Evolutionary conservation across 2,797 vertebrate genomes (phyloP).

Genomic region (Enteromius afrohamiltoni): DNA sequence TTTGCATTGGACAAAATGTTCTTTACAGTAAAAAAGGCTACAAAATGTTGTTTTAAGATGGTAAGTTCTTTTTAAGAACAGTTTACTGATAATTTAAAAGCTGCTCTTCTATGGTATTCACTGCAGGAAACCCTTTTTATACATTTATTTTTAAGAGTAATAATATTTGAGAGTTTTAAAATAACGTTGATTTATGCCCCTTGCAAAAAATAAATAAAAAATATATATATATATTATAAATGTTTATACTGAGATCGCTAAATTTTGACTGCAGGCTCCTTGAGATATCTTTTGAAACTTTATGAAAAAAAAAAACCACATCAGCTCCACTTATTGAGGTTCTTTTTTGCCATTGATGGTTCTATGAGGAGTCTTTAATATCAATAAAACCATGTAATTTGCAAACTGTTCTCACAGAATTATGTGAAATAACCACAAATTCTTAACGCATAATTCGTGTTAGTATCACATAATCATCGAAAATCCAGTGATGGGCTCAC

Average conservation of each 20-base stretch:
- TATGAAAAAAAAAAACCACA: neutral
- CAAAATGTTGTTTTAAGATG: neutral
- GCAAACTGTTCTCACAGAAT: too few species aligned
- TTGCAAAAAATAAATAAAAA: neutral
- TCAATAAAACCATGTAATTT: neutral
- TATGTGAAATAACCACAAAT: too few species aligned
- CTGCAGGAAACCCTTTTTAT: too few species aligned
- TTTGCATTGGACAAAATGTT: neutral
- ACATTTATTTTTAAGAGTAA: neutral
- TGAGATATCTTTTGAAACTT: neutral
- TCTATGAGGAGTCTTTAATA: neutral
- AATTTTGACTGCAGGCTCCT: neutral
- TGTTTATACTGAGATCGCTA: neutral
- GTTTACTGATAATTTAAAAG: neutral
- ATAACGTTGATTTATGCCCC: neutral
- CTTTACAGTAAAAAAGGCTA: neutral
- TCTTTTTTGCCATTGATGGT: neutral
- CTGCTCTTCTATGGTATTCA: neutral
- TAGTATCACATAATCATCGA: too few species aligned
- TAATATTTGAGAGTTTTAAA: neutral
- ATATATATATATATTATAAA: too few species aligned
- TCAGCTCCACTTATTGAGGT: neutral
- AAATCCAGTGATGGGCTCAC: too few species aligned
- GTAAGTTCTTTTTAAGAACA: neutral
- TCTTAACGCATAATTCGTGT: too few species aligned